These are phyloP conservation scores for Cepphus grylle DNA, from an alignment of 2,113 vertebrate genomes.

Conservation along the genomic window DNA sequence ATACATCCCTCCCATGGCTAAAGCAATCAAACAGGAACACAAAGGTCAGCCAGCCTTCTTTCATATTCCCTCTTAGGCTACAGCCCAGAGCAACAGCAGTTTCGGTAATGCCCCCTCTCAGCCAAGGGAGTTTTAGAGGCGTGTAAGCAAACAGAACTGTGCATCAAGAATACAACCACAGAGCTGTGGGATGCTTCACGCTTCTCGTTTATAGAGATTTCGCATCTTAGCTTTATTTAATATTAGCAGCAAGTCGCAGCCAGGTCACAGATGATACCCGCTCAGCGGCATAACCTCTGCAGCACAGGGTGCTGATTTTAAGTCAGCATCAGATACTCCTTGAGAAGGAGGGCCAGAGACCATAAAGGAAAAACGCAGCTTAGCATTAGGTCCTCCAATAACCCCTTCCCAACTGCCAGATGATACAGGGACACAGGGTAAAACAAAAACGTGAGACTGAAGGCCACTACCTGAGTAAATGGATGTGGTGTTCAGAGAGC, in stretches of 20 bases:
- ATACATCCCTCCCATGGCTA: not conserved
- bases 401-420: not conserved
- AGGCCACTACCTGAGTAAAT: not conserved
- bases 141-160: not conserved
- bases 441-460: not conserved
- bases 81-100: not conserved
- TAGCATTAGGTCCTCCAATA: not conserved
- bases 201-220: not conserved
- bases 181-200: accelerated
- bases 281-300: not conserved
- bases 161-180: accelerated
- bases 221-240: not conserved
- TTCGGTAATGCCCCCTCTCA: not conserved
- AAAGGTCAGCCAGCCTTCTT: not conserved
- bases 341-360: not conserved
- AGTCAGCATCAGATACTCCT: not conserved
- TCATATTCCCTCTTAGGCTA: not conserved
- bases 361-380: not conserved
- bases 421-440: not conserved
- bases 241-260: not conserved
- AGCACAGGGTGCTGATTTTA: not conserved
- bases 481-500: accelerated
- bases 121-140: not conserved
- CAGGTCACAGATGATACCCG: not conserved
- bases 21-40: not conserved